Base-by-base conservation (phyloP, 1,140 invertebrate genomes). In the Achroia grisella region DNA sequence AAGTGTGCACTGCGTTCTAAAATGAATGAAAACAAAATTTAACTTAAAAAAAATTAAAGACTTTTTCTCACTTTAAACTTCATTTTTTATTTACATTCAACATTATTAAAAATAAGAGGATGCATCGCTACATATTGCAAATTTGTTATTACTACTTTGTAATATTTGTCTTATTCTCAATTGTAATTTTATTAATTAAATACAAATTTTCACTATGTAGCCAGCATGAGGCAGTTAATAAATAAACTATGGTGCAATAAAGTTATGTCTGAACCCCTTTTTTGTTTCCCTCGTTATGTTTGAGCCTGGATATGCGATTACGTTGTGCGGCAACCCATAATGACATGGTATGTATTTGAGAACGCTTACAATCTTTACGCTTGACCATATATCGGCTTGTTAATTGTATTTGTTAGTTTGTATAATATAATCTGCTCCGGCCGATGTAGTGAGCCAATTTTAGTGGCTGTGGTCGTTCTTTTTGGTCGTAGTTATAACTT, bases 281-380 rank as follows among this genome's bases (percentile, higher is more conserved):
- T 60, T 59, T 39, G 43, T 53, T 53, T 45, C 35, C 34, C 48
- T 39, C 17, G 44, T 68, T 71, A 64, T 60, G 56, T 75, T 64
- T 75, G 57, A 62, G 66, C 59, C 62, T 64, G 66, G 63, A 71
- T 62, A 52, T 58, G 56, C 57, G 42, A 23, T 62, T 61, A 52
- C 56, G 43, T 70, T 62, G 40, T 48, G 55, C 60, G 49, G 51
- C 51, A 53, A 43, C 47, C 52, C 39, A 42, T 50, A 47, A 48
- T 37, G 29, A 50, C 44, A 46, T 59, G 68, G 71, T 71, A 74
- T 57, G 71, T 71, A 74, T 56, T 55, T 44, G 49, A 47, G 32
- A 36, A 48, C 41, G 40, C 51, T 55, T 52, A 32, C 23, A 28
- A 39, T 33, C 15, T 53, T 44, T 11, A 27, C 44, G 47, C 34